A percentile compares a stretch with the other conserved stretches of the same genome.
These are phyloP conservation scores for Callionymus lyra DNA, from an alignment of 2,113 vertebrate genomes.

Conservation along the genomic window DNA sequence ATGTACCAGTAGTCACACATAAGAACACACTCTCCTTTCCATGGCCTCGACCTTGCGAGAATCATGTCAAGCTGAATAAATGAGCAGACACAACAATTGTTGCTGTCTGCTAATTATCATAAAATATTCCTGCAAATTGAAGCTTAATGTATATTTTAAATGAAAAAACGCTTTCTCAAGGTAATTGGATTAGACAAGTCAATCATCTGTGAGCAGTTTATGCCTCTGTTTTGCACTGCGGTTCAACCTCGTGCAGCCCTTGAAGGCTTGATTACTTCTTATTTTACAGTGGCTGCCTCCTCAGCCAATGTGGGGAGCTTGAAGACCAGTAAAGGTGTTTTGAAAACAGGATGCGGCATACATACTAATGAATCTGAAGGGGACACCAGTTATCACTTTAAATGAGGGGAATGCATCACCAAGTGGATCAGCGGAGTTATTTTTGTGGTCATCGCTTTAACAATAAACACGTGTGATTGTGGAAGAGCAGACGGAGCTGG, in stretches of 20 bases:
- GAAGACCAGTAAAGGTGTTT: too few species aligned
- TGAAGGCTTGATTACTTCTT: slow-evolving; percentile 34
- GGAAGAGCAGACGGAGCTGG: too few species aligned
- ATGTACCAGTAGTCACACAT: slow-evolving; percentile 1
- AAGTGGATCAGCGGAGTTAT: too few species aligned
- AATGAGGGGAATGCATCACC: too few species aligned
- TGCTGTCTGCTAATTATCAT: slow-evolving; percentile 42
- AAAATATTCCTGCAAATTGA: slow-evolving; percentile 48
- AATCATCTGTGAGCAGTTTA: slow-evolving; percentile 32
- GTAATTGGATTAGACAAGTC: slow-evolving; percentile 60
- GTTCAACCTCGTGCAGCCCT: slow-evolving; percentile 11
- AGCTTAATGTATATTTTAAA: slow-evolving; percentile 55
- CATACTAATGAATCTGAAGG: too few species aligned
- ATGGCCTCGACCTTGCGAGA: slow-evolving; percentile 15
- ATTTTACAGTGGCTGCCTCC: slow-evolving; percentile 12
- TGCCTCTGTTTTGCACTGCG: slow-evolving; percentile 22
- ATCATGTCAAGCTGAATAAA: slow-evolving; percentile 39
- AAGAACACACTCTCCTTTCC: neutral
- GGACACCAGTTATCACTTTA: too few species aligned
- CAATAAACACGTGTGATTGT: too few species aligned
- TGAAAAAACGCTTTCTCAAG: slow-evolving; percentile 43
- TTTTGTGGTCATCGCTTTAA: too few species aligned
- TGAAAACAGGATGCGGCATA: too few species aligned
- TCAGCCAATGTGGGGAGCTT: too few species aligned
- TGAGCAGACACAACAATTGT: slow-evolving; percentile 46